Evolutionary conservation across 2,113 vertebrate species (phyloP), one percentile per base, ranked within the genome.

Genomic region (Callorhinus ursinus): DNA sequence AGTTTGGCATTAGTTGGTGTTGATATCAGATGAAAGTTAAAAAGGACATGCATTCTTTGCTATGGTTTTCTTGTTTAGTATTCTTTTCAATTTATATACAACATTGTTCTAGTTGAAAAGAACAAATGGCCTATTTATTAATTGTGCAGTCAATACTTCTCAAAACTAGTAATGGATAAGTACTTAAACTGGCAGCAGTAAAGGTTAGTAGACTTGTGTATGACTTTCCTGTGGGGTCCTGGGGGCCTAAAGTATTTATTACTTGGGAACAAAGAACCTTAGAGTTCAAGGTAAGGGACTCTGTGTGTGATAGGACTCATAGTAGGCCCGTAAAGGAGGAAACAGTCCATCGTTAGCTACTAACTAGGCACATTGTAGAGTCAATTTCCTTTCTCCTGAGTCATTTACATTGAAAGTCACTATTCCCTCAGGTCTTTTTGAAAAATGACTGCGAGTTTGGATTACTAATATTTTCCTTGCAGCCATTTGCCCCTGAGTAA

Each of bases 211-310:
- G 95, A 98, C 93, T 96, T 97, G 93, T 93, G 87, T 98, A 93
- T 98, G 97, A 98, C 98, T 98, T 98, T 98, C 98, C 98, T 98
- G 95, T 97, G 97, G 95, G 96, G 95, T 98, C 97, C 92, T 53
- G 18, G 96, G 98, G 98, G 96, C 96, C 96, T 0, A 0, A 79
- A 98, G 96, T 98, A 98, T 98, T 99, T 98, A 98, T 98, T 98
- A 94, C 97, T 94, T 97, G 72, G 97, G 98, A 98, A 99, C 98
- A 99, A 98, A 99, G 98, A 97, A 94, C 90, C 96, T 99, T 98
- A 98, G 97, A 98, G 96, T 98, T 97, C 96, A 97, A 98, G 88
- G 96, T 98, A 98, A 96, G 97, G 95, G 95, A 81, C 36, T 11
- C 24, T 33, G 90, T 22, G 92, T 22, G 72, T 97, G 98, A 96